Evolutionary conservation across 1,140 invertebrate species (phyloP).

Genomic region (Pteromalus puparum): DNA sequence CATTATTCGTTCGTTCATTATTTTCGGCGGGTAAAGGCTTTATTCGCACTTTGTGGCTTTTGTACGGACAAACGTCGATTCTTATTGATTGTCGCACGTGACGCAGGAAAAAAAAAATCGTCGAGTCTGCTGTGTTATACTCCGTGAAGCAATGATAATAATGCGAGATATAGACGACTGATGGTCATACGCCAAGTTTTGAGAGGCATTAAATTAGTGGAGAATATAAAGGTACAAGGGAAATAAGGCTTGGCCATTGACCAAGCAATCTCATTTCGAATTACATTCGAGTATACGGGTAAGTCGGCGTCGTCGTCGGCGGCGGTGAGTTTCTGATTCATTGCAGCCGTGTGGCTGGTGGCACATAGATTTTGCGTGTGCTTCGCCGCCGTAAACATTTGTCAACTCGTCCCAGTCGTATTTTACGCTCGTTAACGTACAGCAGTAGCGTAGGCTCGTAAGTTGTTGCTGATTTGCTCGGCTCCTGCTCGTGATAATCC

Average conservation of each 20-base stretch:
- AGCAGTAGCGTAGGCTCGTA: constrained; percentile 27
- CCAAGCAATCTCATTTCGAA: constrained; percentile 37
- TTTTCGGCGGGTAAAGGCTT: no score
- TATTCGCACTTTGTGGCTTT: no score
- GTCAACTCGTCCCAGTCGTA: constrained; percentile 59
- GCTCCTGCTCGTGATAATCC: constrained; percentile 33
- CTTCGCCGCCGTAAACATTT: constrained; percentile 58
- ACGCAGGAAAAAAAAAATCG: no score
- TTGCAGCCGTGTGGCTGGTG: constrained; percentile 15
- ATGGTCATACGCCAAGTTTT: background rate
- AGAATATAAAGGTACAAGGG: background rate
- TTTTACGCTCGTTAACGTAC: constrained; percentile 57
- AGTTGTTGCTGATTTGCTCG: constrained; percentile 48
- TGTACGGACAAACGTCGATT: no score
- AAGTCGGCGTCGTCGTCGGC: no score
- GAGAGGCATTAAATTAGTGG: constrained; percentile 7
- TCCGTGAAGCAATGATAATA: no score
- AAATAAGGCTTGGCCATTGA: constrained; percentile 1
- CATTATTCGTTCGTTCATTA: no score
- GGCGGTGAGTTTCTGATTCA: constrained; percentile 48
- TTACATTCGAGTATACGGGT: constrained; percentile 26
- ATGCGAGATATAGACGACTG: no score
- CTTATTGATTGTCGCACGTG: no score
- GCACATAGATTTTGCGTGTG: constrained; percentile 54
- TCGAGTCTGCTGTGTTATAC: no score